Percentiles rank a stretch among this genome's conserved stretches.
These are phyloP conservation scores for Siphonodentalium dalli DNA, from an alignment of 2,888 invertebrate genomes.

Conservation along the genomic window DNA sequence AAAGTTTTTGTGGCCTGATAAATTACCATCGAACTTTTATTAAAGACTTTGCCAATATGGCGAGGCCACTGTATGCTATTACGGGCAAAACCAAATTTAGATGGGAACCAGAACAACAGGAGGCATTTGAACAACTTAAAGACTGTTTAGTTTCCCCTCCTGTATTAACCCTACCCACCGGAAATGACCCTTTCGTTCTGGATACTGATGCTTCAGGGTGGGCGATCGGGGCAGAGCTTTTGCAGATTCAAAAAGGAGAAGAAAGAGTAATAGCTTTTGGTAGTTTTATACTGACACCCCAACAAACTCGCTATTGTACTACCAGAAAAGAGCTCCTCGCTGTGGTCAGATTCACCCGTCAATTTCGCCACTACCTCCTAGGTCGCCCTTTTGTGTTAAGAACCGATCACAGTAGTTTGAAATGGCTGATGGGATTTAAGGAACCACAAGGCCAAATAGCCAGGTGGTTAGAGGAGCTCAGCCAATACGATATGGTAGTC, in stretches of 20 bases:
- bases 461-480: constrained; percentile 6
- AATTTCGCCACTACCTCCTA: not conserved
- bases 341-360: too few relatives aligned
- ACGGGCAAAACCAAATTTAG: constrained; percentile 2
- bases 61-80: constrained; percentile 1
- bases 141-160: not conserved
- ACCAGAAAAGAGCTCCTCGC: too few relatives aligned
- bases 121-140: not conserved
- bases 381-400: not conserved
- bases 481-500: constrained; percentile 6
- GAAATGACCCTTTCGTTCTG: not conserved
- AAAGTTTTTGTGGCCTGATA: constrained; percentile 2
- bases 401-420: constrained; percentile 3
- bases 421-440: constrained; percentile 7
- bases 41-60: constrained; percentile 10
- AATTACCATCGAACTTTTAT: constrained; percentile 6
- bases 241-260: constrained; percentile 6
- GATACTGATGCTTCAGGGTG: constrained; percentile 4
- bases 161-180: not conserved
- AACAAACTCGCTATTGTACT: constrained; percentile 3
- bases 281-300: constrained; percentile 1
- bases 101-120: not conserved
- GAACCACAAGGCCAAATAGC: constrained; percentile 2
- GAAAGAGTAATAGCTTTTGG: not conserved
- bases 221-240: not conserved